Percentiles rank a stretch among this genome's conserved stretches.
Conservation (phyloP, 2,113 vertebrate genomes). For the human region GRCh38 chrX:155267001-155267500, state of each 20-base stretch:
- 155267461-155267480: background rate
- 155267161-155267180: background rate
- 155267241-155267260: background rate
- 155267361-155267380: background rate
- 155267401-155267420: background rate
- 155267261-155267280: background rate
- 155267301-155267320: background rate
- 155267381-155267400: constrained; percentile 14
- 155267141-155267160: constrained; percentile 21
- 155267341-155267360: background rate
- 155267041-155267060: background rate
- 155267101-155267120: background rate
- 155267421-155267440: background rate
- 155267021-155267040: background rate
- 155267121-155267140: background rate
- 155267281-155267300: background rate
- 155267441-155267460: background rate
- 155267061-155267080: background rate
- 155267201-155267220: background rate
- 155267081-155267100: background rate
- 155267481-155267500: constrained; percentile 26
- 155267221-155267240: background rate
- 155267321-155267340: background rate
- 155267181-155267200: background rate
- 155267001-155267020: background rate